These are phyloP conservation scores for Brachionichthys hirsutus DNA, from an alignment of 2,113 vertebrate species.

Conservation along the genomic window DNA sequence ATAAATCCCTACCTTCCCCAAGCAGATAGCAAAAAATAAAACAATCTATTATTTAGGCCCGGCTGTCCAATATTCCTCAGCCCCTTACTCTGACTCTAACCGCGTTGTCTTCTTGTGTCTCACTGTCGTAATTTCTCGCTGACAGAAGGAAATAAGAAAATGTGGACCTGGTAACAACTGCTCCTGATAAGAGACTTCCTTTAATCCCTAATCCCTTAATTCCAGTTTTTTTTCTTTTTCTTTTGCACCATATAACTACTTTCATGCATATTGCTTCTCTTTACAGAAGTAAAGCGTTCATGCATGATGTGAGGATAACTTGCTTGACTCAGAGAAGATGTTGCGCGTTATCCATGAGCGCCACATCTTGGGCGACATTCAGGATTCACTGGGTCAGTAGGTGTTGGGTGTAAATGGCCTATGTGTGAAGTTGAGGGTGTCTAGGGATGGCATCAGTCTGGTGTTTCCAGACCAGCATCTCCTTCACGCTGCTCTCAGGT, in stretches of 20 bases:
- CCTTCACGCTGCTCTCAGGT: constrained; percentile 36
- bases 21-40: constrained; percentile 16
- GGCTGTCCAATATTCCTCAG: constrained; percentile 8
- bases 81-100: neutral
- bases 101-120: neutral
- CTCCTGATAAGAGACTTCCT: constrained; percentile 24
- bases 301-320: constrained; percentile 37
- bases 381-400: neutral
- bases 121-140: constrained; percentile 5
- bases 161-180: constrained; percentile 2
- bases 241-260: constrained; percentile 24
- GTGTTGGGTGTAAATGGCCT: neutral
- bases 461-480: constrained; percentile 33
- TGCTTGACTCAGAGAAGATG: constrained; percentile 24
- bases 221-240: constrained; percentile 32
- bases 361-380: constrained; percentile 30
- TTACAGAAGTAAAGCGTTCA: constrained; percentile 25
- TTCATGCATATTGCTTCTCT: constrained; percentile 41
- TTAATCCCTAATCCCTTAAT: constrained; percentile 43
- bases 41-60: too few species aligned
- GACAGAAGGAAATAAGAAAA: constrained; percentile 4
- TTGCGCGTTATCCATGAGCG: constrained; percentile 1
- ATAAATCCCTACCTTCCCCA: constrained; percentile 25
- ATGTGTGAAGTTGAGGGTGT: constrained; percentile 4
- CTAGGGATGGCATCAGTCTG: constrained; percentile 25